These are phyloP conservation scores for Cichlasoma orientale DNA, from an alignment of 2,797 vertebrate species.

Conservation along the genomic window DNA sequence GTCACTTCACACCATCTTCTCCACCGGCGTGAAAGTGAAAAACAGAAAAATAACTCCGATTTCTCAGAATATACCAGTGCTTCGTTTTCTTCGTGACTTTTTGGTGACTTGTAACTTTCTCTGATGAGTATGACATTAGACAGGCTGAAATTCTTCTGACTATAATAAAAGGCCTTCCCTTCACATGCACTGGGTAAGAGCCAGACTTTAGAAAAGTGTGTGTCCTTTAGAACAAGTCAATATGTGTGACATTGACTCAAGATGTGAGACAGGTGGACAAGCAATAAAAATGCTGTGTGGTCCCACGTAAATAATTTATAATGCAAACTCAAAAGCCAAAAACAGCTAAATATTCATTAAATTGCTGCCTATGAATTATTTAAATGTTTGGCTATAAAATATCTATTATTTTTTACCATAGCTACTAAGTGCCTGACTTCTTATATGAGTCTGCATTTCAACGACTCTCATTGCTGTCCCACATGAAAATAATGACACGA, in stretches of 20 bases:
- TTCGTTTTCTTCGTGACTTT: too few species aligned
- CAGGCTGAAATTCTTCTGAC: not conserved
- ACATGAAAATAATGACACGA: slow-evolving; percentile 75
- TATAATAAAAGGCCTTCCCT: not conserved
- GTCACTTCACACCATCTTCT: not conserved
- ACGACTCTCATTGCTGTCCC: not conserved
- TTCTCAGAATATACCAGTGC: too few species aligned
- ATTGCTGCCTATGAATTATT: not conserved
- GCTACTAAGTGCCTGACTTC: not conserved
- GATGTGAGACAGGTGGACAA: not conserved
- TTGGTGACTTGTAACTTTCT: too few species aligned
- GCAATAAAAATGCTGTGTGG: not conserved
- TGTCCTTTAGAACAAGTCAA: not conserved
- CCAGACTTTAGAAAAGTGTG: not conserved
- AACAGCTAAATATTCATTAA: not conserved
- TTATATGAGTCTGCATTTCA: not conserved
- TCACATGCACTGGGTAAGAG: not conserved
- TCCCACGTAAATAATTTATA: not conserved
- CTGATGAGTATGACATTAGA: not conserved
- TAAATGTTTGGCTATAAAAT: not conserved
- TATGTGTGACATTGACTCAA: not conserved
- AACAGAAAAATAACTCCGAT: not conserved
- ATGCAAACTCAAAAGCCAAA: not conserved
- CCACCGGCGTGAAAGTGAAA: not conserved
- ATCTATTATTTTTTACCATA: not conserved